Evolutionary conservation across 2,797 vertebrate genomes (phyloP).

Genomic region (Pangasius sanitwongsei): DNA sequence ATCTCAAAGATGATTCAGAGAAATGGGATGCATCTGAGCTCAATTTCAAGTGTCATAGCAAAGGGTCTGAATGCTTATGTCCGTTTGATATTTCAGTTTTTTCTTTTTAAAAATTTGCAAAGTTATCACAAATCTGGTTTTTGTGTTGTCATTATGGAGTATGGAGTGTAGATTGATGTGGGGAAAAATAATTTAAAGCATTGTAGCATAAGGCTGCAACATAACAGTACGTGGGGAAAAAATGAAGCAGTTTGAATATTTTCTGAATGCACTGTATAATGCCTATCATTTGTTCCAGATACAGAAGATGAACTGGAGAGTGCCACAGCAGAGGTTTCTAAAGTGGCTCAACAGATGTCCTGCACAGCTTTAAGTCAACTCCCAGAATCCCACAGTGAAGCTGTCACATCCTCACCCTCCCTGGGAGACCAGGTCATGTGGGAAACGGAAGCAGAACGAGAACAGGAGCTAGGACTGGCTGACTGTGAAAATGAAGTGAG

Average conservation of each 20-base stretch:
- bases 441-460: constrained; percentile 69
- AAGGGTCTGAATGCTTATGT: background rate
- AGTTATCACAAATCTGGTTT: too few species aligned
- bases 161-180: too few species aligned
- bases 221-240: too few species aligned
- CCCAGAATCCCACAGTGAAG: constrained; percentile 45
- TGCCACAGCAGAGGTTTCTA: constrained; percentile 42
- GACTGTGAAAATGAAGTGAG: constrained; percentile 37
- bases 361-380: constrained; percentile 51
- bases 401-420: constrained; percentile 38
- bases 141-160: too few species aligned
- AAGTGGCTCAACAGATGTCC: constrained; percentile 36
- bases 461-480: constrained; percentile 51
- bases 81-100: background rate
- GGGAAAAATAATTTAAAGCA: too few species aligned
- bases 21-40: background rate
- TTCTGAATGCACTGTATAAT: background rate
- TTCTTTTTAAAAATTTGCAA: too few species aligned
- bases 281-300: constrained; percentile 53
- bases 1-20: too few species aligned
- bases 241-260: too few species aligned
- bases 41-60: background rate
- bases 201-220: too few species aligned
- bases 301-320: constrained; percentile 57
- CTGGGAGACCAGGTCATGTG: constrained; percentile 63